Evolutionary conservation across 2,113 vertebrate genomes (phyloP).

Genomic region (Oceanodroma tethys): DNA sequence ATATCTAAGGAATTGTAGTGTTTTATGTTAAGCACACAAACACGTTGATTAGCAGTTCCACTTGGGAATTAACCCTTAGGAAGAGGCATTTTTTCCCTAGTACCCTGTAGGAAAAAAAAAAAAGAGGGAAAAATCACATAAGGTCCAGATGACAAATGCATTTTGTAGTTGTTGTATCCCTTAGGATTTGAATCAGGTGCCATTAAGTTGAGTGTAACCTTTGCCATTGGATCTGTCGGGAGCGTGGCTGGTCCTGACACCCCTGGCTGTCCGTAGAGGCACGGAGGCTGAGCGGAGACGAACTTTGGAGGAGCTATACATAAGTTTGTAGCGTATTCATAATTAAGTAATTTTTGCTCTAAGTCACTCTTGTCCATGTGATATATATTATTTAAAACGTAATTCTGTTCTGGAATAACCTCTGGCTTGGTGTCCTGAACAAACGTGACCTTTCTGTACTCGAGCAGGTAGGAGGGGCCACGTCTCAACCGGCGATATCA

Average conservation of each 20-base stretch:
- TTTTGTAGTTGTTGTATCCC: constrained; percentile 18
- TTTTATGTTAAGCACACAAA: constrained; percentile 55
- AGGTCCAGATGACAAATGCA: not conserved
- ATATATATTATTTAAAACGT: constrained; percentile 21
- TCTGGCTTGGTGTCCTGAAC: not conserved
- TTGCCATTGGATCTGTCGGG: not conserved
- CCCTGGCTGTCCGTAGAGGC: not conserved
- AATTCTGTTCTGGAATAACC: constrained; percentile 13
- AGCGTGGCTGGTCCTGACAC: not conserved
- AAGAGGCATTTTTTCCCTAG: constrained; percentile 36
- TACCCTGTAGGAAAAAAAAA: constrained; percentile 17
- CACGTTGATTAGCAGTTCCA: constrained; percentile 27
- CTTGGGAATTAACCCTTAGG: constrained; percentile 49
- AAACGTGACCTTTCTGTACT: not conserved
- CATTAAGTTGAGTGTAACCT: not conserved
- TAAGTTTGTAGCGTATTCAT: not conserved
- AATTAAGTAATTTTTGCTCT: constrained; percentile 47
- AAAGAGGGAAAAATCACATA: not conserved
- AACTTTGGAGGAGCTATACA: not conserved
- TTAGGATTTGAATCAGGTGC: not conserved
- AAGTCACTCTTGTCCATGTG: constrained; percentile 18
- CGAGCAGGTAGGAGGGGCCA: not conserved
- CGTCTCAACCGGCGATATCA: not conserved
- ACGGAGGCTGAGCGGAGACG: not conserved
- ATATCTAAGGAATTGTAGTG: constrained; percentile 45